Evolutionary conservation across 2,113 vertebrate genomes (phyloP).

Genomic region (Patagioenas fasciata): DNA sequence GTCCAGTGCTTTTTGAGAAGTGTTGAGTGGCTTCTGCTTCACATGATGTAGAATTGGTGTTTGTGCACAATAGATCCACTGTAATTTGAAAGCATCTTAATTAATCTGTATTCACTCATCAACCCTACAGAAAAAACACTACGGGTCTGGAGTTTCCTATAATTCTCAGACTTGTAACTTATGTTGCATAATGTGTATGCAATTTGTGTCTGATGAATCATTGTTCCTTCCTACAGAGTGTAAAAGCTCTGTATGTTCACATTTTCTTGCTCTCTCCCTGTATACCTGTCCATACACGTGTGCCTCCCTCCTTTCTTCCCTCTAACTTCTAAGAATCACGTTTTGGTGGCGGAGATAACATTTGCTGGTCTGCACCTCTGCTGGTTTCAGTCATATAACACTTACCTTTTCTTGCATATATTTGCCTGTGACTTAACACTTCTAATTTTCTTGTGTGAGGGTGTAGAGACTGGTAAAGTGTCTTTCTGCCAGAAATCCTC

Average conservation of each 20-base stretch:
- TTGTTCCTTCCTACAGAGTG: background rate
- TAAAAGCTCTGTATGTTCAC: background rate
- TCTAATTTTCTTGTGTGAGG: background rate
- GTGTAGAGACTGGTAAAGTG: background rate
- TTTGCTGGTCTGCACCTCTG: background rate
- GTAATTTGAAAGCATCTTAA: background rate
- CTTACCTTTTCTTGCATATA: background rate
- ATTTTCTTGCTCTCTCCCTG: background rate
- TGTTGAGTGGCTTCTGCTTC: background rate
- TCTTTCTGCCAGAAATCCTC: background rate
- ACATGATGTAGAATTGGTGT: background rate
- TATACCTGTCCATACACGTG: background rate
- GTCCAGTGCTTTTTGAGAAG: background rate
- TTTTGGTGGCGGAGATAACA: background rate
- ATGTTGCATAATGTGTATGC: fast-evolving
- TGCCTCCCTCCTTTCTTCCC: background rate
- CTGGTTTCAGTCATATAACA: background rate
- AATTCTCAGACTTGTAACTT: background rate
- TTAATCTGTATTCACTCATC: background rate
- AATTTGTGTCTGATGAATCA: background rate
- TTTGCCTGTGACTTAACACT: background rate
- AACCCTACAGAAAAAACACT: background rate
- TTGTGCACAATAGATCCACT: background rate
- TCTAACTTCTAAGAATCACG: background rate
- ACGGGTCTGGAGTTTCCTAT: background rate